Percentiles rank a stretch among this genome's conserved stretches.
These are phyloP conservation scores for Danaus melanippus DNA, from an alignment of 1,140 invertebrate species.

Conservation along the genomic window DNA sequence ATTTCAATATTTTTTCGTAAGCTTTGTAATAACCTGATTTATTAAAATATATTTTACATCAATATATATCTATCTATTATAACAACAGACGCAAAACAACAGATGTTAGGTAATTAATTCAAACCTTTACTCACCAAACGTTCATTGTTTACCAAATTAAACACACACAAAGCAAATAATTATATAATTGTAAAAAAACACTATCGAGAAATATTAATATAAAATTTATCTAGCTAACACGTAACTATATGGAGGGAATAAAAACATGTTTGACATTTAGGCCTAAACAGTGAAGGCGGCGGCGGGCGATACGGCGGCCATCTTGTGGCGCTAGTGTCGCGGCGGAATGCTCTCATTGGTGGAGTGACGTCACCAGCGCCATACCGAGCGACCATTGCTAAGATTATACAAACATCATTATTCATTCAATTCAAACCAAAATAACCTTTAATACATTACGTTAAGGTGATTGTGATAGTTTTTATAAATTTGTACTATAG, in stretches of 20 bases:
- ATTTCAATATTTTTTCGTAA: no score
- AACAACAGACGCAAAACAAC: no score
- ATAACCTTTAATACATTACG: constrained; percentile 17
- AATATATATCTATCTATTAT: no score
- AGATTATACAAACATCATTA: constrained; percentile 34
- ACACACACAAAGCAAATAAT: no score
- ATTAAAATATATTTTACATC: no score
- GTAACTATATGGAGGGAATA: constrained; percentile 32
- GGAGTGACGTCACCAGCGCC: constrained; percentile 64
- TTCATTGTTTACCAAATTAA: no score
- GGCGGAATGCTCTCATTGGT: constrained; percentile 55
- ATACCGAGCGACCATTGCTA: constrained; percentile 62
- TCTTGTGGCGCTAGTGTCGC: constrained; percentile 66
- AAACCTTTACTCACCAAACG: no score
- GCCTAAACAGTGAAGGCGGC: constrained; percentile 66
- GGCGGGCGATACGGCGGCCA: constrained; percentile 58
- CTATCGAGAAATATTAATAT: constrained; percentile 6
- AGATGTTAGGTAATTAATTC: no score
- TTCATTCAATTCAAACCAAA: constrained; percentile 21
- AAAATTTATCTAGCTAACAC: constrained; percentile 21
- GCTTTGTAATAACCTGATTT: no score
- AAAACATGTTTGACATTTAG: constrained; percentile 54
- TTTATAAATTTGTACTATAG: constrained; percentile 21
- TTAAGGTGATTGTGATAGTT: constrained; percentile 25
- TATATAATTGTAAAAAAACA: constrained; percentile 3